phyloP scores from a whole-genome alignment of 2,113 vertebrate species.

The Sterrhoptilus dennistouni region DNA sequence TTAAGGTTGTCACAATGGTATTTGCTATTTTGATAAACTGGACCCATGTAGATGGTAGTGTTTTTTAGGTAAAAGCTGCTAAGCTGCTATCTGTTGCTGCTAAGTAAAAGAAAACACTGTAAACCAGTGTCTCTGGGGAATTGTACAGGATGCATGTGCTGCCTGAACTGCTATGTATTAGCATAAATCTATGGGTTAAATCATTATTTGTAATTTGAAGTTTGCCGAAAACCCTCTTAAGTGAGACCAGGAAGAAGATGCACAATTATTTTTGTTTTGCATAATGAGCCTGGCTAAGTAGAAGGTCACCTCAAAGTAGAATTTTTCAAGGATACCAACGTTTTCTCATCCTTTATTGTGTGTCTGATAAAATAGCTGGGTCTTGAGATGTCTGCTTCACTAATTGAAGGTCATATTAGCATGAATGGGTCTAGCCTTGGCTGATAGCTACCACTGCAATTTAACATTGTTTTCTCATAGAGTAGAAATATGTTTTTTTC shows the following conservation, averaged over 20 bases:
- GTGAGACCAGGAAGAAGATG: neutral
- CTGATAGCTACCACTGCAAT: constrained; percentile 5
- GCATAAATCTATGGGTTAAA: constrained; percentile 18
- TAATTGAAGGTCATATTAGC: constrained; percentile 69
- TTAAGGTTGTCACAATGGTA: neutral
- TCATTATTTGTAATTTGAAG: constrained; percentile 24
- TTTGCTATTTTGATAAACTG: neutral
- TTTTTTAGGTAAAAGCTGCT: neutral
- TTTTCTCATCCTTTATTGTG: neutral
- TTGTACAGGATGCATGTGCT: neutral
- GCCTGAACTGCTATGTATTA: neutral
- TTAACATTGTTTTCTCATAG: neutral
- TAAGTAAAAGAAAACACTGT: neutral
- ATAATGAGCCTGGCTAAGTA: constrained; percentile 37
- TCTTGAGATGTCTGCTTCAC: constrained; percentile 16
- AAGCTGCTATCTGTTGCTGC: neutral
- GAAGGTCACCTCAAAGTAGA: constrained; percentile 55
- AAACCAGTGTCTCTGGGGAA: neutral
- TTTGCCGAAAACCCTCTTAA: constrained; percentile 12
- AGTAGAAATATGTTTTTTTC: neutral
- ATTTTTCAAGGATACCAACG: constrained; percentile 35
- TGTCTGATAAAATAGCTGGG: constrained; percentile 12
- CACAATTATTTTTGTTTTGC: constrained; percentile 41
- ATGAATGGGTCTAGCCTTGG: constrained; percentile 49
- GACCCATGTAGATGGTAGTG: neutral